Conservation (phyloP, 2,113 vertebrate genomes). For the Pionites leucogaster region DNA sequence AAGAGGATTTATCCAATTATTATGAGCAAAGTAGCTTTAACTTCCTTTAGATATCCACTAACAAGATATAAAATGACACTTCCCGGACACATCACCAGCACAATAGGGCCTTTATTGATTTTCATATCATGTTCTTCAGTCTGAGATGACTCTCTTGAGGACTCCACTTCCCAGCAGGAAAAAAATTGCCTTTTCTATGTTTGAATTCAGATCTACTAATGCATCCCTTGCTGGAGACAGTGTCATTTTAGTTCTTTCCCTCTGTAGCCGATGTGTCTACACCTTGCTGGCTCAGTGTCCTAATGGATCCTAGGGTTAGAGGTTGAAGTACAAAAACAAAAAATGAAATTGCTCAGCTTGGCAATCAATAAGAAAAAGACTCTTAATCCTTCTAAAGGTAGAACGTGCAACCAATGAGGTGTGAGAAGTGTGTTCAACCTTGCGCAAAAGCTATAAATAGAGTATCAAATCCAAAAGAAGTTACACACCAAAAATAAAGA, state of each 20-base stretch:
- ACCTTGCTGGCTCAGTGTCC: slow-evolving; percentile 67
- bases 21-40: slow-evolving; percentile 77
- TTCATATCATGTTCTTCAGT: slow-evolving; percentile 82
- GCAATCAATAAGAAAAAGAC: slow-evolving; percentile 70
- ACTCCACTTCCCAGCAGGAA: slow-evolving; percentile 80
- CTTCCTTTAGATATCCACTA: slow-evolving; percentile 75
- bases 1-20: slow-evolving; percentile 76
- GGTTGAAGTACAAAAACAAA: slow-evolving; percentile 71
- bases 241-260: slow-evolving; percentile 76
- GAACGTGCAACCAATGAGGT: slow-evolving; percentile 63
- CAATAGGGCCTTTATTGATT: slow-evolving; percentile 79
- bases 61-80: slow-evolving; percentile 81
- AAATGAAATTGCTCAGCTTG: slow-evolving; percentile 63
- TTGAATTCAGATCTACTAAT: slow-evolving; percentile 81
- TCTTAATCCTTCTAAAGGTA: slow-evolving; percentile 55
- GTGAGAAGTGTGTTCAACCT: slow-evolving; percentile 31
- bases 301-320: slow-evolving; percentile 76
- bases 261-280: slow-evolving; percentile 75
- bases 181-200: slow-evolving; percentile 76
- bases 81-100: slow-evolving; percentile 79
- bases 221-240: slow-evolving; percentile 73
- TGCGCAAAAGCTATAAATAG: slow-evolving; percentile 46
- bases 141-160: slow-evolving; percentile 77
- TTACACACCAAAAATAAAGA: slow-evolving; percentile 10
- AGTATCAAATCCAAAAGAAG: neutral